Percentiles rank a stretch among this genome's conserved stretches.
phyloP scores from a whole-genome alignment of 2,113 vertebrate species.

The Monarcha castaneiventris region DNA sequence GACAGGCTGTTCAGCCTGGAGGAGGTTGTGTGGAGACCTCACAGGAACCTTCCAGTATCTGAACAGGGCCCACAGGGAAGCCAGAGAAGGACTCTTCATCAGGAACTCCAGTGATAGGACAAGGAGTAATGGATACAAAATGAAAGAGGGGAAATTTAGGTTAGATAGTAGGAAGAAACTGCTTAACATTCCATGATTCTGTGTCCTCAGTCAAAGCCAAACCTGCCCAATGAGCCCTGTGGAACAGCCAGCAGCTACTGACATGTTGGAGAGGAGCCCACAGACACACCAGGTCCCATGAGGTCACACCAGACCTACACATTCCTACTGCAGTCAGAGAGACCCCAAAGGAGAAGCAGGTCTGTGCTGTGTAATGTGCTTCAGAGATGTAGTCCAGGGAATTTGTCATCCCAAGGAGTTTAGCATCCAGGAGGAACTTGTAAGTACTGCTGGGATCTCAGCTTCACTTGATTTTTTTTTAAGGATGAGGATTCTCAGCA shows the following conservation, averaged over 20 bases:
- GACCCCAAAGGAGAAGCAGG: neutral
- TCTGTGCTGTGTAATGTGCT: neutral
- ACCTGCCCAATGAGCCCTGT: accelerated
- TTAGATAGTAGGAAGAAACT: neutral
- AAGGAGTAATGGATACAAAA: neutral
- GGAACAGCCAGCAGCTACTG: neutral
- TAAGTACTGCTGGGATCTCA: neutral
- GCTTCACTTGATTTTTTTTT: neutral
- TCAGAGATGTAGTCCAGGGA: neutral
- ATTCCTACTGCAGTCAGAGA: neutral
- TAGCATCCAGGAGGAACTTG: neutral
- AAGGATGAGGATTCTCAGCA: accelerated
- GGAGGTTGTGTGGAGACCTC: neutral
- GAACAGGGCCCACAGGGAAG: neutral
- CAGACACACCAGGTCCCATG: neutral
- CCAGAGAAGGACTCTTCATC: neutral
- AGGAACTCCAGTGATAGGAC: neutral
- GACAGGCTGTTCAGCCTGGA: neutral
- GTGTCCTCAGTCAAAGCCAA: neutral
- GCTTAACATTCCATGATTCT: neutral
- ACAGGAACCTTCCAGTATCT: neutral
- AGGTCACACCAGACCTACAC: neutral
- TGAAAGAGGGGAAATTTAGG: neutral
- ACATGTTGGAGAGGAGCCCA: neutral
- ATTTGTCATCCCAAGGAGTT: neutral